phyloP scores from a whole-genome alignment of 2,113 vertebrate species.

The Coracopsis vasa region DNA sequence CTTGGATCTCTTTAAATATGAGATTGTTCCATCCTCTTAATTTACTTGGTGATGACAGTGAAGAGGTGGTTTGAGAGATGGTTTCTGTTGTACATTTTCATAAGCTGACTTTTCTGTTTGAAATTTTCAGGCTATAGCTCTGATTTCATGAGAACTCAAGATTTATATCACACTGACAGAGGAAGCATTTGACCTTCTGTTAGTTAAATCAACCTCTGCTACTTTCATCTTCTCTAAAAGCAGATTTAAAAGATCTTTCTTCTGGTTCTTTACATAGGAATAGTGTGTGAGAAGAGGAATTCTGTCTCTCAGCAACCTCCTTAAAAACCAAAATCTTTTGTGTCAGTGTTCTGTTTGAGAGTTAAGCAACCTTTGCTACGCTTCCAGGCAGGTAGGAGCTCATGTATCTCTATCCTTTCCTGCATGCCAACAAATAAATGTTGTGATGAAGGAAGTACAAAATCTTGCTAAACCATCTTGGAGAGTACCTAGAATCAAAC shows the following conservation, averaged over 20 bases:
- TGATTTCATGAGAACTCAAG: background rate
- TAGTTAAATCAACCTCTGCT: background rate
- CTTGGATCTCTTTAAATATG: background rate
- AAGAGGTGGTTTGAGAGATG: background rate
- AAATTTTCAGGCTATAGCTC: background rate
- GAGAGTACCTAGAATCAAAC: background rate
- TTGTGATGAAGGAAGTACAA: background rate
- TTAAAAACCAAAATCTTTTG: background rate
- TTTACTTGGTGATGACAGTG: background rate
- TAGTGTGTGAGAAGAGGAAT: background rate
- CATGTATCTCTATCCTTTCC: background rate
- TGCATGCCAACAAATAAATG: background rate
- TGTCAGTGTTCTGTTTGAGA: background rate
- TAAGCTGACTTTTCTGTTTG: background rate
- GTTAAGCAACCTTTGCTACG: background rate
- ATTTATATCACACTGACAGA: background rate
- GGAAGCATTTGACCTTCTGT: background rate
- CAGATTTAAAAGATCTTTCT: background rate
- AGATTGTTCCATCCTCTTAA: background rate
- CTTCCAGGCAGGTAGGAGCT: background rate
- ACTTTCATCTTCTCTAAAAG: background rate
- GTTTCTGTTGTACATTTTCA: background rate
- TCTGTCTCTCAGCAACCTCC: background rate
- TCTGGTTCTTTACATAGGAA: background rate
- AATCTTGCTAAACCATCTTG: background rate